Percentiles rank a stretch among this genome's conserved stretches.
phyloP scores from a whole-genome alignment of 2,888 invertebrate species.

The Drosophila vallismaia region DNA sequence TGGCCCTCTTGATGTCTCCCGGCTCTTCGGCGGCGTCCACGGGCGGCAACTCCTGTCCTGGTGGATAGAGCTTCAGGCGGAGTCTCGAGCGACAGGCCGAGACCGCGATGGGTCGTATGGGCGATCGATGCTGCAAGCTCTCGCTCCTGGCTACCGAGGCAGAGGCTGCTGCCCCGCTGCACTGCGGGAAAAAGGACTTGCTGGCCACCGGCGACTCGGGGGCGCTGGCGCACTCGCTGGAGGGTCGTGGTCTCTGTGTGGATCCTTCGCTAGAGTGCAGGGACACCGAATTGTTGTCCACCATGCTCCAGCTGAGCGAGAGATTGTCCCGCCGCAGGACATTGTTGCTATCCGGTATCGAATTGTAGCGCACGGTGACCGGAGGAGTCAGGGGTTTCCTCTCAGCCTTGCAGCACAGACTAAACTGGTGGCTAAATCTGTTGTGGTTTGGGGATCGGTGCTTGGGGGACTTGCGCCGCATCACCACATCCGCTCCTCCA shows the following conservation, averaged over 20 bases:
- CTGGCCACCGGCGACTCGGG: conserved; percentile 82
- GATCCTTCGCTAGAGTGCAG: conserved; percentile 71
- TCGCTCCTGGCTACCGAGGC: conserved; percentile 80
- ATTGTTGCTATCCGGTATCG: conserved; percentile 74
- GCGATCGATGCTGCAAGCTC: conserved; percentile 54
- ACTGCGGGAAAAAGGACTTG: conserved; percentile 72
- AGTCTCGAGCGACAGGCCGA: conserved; percentile 83
- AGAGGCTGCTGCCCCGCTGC: conserved; percentile 29
- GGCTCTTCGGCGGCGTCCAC: conserved; percentile 49
- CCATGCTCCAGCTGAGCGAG: conserved; percentile 75
- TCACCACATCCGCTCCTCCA: conserved; percentile 71
- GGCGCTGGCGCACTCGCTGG: conserved; percentile 82
- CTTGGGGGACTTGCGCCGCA: conserved; percentile 76
- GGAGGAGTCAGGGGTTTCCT: conserved; percentile 82
- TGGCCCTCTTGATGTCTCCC: conserved; percentile 69
- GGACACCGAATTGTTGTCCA: conserved; percentile 74
- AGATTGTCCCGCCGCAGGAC: conserved; percentile 75
- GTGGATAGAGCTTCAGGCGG: conserved; percentile 82
- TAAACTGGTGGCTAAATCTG: conserved; percentile 83
- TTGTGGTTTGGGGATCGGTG: conserved; percentile 82
- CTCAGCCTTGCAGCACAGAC: conserved; percentile 83
- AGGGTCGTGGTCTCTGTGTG: conserved; percentile 58
- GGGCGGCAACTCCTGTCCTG: conserved; percentile 77
- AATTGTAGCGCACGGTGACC: conserved; percentile 83
- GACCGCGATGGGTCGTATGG: conserved; percentile 83